Conservation (phyloP, 2,888 invertebrate species). For the Biston stratarius region DNA sequence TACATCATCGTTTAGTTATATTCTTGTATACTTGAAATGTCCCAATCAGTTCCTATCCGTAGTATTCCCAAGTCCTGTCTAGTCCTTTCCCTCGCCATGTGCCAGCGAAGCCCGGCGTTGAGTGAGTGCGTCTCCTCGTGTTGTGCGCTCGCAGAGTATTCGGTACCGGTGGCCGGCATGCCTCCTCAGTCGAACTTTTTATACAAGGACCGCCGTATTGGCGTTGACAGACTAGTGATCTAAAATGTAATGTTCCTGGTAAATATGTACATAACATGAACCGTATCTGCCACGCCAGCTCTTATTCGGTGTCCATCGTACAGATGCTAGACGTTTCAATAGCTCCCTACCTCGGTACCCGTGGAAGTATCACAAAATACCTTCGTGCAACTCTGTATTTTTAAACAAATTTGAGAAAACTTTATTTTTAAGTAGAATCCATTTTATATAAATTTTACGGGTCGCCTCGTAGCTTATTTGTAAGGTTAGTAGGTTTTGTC, state of each 20-base stretch:
- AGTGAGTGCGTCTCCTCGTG: conserved; percentile 60
- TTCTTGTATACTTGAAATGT: conserved; percentile 61
- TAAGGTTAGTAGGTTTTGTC: conserved; percentile 83
- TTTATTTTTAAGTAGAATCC: conserved; percentile 78
- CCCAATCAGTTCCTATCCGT: conserved; percentile 73
- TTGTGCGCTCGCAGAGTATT: conserved; percentile 1
- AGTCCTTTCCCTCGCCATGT: conserved; percentile 81
- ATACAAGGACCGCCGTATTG: background rate
- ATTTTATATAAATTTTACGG: conserved; percentile 73
- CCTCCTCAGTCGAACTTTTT: background rate
- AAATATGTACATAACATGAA: background rate
- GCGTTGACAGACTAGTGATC: background rate
- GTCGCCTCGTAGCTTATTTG: conserved; percentile 80
- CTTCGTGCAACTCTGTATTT: conserved; percentile 58
- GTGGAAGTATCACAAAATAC: conserved; percentile 56
- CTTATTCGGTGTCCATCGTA: conserved; percentile 21
- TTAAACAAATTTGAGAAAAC: conserved; percentile 62
- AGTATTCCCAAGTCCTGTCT: conserved; percentile 80
- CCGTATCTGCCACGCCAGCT: background rate
- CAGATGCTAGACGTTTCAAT: conserved; percentile 42
- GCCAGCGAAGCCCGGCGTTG: conserved; percentile 78
- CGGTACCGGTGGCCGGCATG: conserved; percentile 7
- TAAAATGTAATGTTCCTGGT: background rate
- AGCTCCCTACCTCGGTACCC: conserved; percentile 59
- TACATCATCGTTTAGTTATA: conserved; percentile 42